Evolutionary conservation across 2,113 vertebrate species (phyloP).

Genomic region (Tychaedon coryphoeus): DNA sequence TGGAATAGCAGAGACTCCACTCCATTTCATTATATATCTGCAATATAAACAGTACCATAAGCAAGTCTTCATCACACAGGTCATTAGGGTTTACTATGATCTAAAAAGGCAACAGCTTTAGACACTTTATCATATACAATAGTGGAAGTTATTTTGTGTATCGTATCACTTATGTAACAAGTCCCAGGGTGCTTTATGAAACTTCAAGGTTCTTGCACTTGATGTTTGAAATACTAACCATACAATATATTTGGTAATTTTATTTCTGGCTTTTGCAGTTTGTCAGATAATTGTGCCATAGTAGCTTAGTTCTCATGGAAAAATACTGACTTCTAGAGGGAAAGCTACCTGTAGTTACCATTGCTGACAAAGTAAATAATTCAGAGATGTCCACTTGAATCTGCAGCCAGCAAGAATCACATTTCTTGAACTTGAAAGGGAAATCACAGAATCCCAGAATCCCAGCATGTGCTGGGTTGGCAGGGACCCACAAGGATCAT

Average conservation of each 20-base stretch:
- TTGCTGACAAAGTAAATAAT: not conserved
- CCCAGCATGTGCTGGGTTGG: not conserved
- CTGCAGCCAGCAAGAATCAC: not conserved
- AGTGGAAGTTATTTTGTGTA: not conserved
- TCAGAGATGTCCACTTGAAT: not conserved
- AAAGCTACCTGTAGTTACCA: not conserved
- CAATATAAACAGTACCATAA: not conserved
- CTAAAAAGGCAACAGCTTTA: not conserved
- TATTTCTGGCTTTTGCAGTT: not conserved
- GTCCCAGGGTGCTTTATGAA: not conserved
- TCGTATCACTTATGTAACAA: not conserved
- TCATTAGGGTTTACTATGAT: not conserved
- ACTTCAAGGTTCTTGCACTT: not conserved
- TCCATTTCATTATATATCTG: not conserved
- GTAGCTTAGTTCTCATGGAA: not conserved
- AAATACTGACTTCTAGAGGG: not conserved
- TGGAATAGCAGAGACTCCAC: not conserved
- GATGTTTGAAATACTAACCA: not conserved
- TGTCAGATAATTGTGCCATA: not conserved
- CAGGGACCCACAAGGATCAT: too few relatives aligned
- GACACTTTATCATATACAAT: not conserved
- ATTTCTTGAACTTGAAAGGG: not conserved
- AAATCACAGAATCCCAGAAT: not conserved
- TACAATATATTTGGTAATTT: not conserved
- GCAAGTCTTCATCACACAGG: not conserved